phyloP scores from a whole-genome alignment of 30 jellyfish, hydroid and myxozoan species.

The Morbakka virulenta region DNA sequence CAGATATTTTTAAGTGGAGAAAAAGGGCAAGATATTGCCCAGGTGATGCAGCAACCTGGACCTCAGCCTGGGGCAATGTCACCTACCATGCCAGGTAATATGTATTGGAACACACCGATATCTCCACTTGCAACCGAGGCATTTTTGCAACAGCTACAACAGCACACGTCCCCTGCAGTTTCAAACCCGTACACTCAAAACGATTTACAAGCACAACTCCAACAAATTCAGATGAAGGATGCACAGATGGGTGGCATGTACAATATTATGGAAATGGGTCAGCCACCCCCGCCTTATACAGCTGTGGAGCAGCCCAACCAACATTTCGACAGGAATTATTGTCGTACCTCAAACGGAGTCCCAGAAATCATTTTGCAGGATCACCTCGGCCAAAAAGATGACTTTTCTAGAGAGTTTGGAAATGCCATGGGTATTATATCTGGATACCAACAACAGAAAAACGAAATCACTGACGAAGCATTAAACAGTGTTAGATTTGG shows the following conservation, averaged over 20 bases:
- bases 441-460: constrained; percentile 52
- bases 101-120: constrained; percentile 75
- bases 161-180: constrained; percentile 19
- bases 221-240: constrained; percentile 26
- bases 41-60: constrained; percentile 40
- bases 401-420: too few relatives aligned
- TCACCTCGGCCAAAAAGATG: not conserved
- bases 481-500: constrained; percentile 84
- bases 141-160: constrained; percentile 44
- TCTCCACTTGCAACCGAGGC: constrained; percentile 95
- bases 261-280: constrained; percentile 3
- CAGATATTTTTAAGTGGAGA: constrained; percentile 48
- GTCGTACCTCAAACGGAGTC: too few relatives aligned
- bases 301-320: constrained; percentile 35
- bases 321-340: constrained; percentile 55
- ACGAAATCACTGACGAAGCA: constrained; percentile 87
- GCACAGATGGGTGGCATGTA: constrained; percentile 13
- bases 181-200: constrained; percentile 27
- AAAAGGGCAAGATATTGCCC: constrained; percentile 48
- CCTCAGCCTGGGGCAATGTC: constrained; percentile 52
- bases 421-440: constrained; percentile 60
- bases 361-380: not conserved
- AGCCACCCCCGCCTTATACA: not conserved
- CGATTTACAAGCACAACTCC: constrained; percentile 9
- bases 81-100: constrained; percentile 52